These are phyloP conservation scores for Mus pahari DNA, from an alignment of 2,113 vertebrate genomes.

Conservation along the genomic window DNA sequence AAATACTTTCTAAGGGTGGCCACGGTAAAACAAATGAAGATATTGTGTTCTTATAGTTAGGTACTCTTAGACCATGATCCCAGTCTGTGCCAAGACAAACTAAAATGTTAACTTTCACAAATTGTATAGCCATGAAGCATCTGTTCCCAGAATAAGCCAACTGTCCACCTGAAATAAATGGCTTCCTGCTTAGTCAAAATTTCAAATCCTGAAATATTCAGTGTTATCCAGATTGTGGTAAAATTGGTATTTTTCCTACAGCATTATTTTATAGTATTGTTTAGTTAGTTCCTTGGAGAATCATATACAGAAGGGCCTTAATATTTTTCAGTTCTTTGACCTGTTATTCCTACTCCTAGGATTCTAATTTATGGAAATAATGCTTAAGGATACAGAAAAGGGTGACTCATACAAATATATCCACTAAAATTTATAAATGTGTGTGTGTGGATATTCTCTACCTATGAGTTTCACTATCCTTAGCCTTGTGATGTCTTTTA, in stretches of 20 bases:
- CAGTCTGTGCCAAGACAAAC: not conserved
- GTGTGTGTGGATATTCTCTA: not conserved
- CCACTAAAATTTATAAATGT: not conserved
- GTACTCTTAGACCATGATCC: not conserved
- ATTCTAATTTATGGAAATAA: constrained; percentile 41
- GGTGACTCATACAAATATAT: not conserved
- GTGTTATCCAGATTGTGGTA: not conserved
- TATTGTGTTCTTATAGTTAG: constrained; percentile 5
- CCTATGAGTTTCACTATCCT: not conserved
- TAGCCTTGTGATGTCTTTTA: not conserved
- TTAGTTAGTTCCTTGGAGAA: constrained; percentile 44
- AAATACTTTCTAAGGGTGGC: not conserved
- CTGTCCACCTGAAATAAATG: not conserved
- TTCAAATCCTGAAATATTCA: constrained; percentile 35
- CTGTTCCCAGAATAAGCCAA: not conserved
- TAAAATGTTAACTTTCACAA: not conserved
- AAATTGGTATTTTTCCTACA: not conserved
- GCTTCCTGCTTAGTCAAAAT: constrained; percentile 5
- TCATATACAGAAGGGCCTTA: constrained; percentile 35
- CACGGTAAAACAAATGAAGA: not conserved
- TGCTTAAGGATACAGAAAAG: not conserved
- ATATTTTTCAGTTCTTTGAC: constrained; percentile 31
- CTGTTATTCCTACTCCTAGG: not conserved
- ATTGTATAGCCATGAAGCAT: not conserved
- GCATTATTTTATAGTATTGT: not conserved